A percentile compares a stretch with the other conserved stretches of the same genome.
Evolutionary conservation across 2,888 invertebrate species (phyloP).

Genomic region (Thalpophila matura): DNA sequence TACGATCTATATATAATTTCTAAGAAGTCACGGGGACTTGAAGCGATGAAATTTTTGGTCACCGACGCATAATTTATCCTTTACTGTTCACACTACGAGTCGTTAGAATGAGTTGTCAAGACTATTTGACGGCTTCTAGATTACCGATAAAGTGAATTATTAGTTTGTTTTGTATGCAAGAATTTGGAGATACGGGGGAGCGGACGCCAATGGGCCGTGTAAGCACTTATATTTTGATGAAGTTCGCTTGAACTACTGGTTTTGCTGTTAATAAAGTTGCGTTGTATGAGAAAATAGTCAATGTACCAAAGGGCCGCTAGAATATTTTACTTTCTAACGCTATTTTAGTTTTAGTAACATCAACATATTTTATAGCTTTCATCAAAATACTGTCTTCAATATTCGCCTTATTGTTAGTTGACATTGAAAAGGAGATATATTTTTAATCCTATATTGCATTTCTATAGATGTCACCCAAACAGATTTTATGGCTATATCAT

Average conservation of each 20-base stretch:
- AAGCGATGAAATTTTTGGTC: conserved; percentile 80
- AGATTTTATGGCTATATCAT: conserved; percentile 54
- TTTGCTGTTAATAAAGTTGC: conserved; percentile 37
- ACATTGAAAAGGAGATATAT: conserved; percentile 37
- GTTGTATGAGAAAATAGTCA: conserved; percentile 16
- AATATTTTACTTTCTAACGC: neutral
- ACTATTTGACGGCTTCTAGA: conserved; percentile 76
- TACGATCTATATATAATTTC: conserved; percentile 87
- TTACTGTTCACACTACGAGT: conserved; percentile 85
- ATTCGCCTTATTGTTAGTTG: conserved; percentile 24
- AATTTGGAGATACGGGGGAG: conserved; percentile 79
- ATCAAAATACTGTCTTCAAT: conserved; percentile 19
- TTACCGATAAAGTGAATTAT: conserved; percentile 81
- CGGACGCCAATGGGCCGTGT: conserved; percentile 82
- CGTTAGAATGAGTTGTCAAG: conserved; percentile 85
- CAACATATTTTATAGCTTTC: conserved; percentile 4
- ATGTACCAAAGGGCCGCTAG: neutral
- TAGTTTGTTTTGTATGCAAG: conserved; percentile 81
- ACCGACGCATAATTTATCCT: conserved; percentile 83
- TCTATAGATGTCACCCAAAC: conserved; percentile 43
- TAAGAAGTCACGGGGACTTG: conserved; percentile 81
- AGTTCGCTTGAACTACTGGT: conserved; percentile 57
- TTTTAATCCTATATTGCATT: conserved; percentile 44
- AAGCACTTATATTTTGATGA: conserved; percentile 71
- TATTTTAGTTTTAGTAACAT: neutral